These are phyloP conservation scores for Peromyscus nudipes DNA, from an alignment of 2,797 vertebrate species.

Conservation along the genomic window DNA sequence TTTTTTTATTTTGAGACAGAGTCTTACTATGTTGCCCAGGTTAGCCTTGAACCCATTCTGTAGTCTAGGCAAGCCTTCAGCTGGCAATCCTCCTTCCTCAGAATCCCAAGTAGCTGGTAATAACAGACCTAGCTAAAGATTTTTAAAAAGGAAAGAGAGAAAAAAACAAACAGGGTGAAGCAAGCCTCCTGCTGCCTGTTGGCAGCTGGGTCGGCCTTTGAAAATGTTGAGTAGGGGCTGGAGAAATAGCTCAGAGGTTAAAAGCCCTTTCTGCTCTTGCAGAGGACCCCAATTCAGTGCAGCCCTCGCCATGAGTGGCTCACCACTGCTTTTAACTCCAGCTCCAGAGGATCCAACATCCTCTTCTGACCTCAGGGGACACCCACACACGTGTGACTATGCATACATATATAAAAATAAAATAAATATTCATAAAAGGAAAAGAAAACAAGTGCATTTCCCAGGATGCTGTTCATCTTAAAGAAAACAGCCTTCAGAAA, in stretches of 20 bases:
- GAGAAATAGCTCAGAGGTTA: background rate
- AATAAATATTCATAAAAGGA: background rate
- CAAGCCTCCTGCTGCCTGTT: background rate
- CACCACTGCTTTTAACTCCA: background rate
- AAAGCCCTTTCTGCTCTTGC: background rate
- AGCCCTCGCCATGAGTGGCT: background rate
- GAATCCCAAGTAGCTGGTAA: background rate
- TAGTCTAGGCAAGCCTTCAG: background rate
- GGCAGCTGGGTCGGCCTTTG: background rate
- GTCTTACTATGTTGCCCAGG: background rate
- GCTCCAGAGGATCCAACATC: too few relatives aligned
- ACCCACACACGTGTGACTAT: background rate
- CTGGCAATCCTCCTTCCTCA: background rate
- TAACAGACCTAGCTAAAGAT: background rate
- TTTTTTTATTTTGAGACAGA: background rate
- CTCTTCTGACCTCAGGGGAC: background rate
- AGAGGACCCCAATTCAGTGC: background rate
- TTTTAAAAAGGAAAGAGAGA: background rate
- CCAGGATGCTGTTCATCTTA: background rate
- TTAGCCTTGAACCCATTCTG: background rate
- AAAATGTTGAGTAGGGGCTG: background rate
- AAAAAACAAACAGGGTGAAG: background rate
- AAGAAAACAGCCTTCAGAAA: background rate
- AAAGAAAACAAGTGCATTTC: background rate
- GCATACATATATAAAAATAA: background rate